Conservation (phyloP, 1,140 invertebrate species). For the Formica selysi region DNA sequence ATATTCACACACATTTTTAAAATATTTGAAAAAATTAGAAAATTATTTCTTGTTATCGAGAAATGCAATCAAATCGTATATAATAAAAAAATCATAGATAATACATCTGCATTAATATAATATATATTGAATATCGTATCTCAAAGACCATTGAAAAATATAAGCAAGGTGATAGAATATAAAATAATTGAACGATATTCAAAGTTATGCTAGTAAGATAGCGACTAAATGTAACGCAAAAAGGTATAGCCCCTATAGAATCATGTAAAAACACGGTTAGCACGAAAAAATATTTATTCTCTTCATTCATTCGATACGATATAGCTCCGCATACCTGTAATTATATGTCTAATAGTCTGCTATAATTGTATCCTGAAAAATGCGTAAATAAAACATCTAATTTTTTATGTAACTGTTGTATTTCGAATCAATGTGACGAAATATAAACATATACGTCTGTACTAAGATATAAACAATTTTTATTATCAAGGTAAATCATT, state of each 20-base stretch:
- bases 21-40: neutral
- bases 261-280: conserved; percentile 3
- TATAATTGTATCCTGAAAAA: conserved; percentile 44
- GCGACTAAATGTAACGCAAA: conserved; percentile 25
- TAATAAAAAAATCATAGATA: conserved; percentile 14
- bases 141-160: conserved; percentile 27
- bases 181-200: conserved; percentile 35
- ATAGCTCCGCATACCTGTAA: conserved; percentile 28
- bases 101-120: conserved; percentile 20
- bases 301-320: conserved; percentile 10
- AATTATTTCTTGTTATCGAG: conserved; percentile 27
- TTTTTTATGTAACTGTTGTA: conserved; percentile 37
- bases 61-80: neutral
- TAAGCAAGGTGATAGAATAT: conserved; percentile 34
- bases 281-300: conserved; percentile 18
- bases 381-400: conserved; percentile 46
- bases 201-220: conserved; percentile 39
- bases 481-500: neutral
- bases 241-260: neutral
- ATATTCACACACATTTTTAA: conserved; percentile 12
- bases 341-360: conserved; percentile 14
- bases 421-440: neutral
- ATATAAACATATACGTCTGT: neutral
- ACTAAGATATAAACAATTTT: conserved; percentile 5
- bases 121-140: conserved; percentile 51